phyloP scores from a whole-genome alignment of 2,113 vertebrate genomes.

The Ctenodactylus gundi region DNA sequence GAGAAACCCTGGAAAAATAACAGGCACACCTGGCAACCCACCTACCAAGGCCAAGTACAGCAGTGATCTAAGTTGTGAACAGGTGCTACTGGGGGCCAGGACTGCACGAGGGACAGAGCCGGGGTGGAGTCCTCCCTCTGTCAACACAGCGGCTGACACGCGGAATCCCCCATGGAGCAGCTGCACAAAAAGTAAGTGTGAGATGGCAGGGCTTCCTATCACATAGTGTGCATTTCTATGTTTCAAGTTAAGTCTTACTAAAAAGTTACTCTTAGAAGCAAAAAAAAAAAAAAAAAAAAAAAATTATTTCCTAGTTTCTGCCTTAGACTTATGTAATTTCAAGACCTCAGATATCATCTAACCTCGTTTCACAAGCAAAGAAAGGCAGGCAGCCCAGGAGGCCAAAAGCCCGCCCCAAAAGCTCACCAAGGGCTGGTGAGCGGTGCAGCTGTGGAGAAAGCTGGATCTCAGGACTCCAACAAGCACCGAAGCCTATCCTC shows the following conservation, averaged over 20 bases:
- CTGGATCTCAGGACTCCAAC: neutral
- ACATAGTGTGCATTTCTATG: neutral
- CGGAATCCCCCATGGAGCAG: rapidly evolving
- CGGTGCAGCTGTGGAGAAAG: rapidly evolving
- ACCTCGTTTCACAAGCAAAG: neutral
- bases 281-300: neutral
- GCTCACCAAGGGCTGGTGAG: rapidly evolving
- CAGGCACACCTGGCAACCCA: neutral
- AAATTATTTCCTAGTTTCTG: neutral
- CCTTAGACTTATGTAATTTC: neutral
- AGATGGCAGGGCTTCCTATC: neutral
- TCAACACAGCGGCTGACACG: neutral
- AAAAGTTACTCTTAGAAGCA: neutral
- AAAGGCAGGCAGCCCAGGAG: neutral
- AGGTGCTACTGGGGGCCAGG: neutral
- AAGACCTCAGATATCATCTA: neutral
- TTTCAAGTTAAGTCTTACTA: neutral
- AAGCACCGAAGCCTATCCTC: neutral
- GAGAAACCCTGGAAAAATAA: neutral
- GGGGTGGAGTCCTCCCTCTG: neutral
- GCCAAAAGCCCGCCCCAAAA: neutral
- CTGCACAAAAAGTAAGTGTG: neutral
- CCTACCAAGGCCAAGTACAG: neutral
- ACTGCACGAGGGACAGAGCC: neutral
- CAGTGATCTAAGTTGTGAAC: neutral